These are phyloP conservation scores for Acrobasis suavella DNA, from an alignment of 2,888 invertebrate species.

Conservation along the genomic window DNA sequence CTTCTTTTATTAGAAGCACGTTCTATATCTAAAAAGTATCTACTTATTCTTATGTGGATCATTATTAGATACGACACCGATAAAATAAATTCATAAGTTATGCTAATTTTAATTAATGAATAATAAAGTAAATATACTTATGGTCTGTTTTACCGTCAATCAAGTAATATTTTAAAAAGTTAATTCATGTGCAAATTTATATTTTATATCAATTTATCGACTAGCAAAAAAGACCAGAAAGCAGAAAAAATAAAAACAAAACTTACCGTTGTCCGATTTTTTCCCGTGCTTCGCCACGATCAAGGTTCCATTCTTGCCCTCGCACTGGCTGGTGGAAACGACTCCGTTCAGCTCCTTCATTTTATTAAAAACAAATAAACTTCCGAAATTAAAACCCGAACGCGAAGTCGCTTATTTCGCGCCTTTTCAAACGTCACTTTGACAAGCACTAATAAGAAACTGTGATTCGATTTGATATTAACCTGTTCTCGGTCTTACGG, in stretches of 20 bases:
- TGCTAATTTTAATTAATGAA: no score
- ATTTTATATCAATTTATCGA: neutral
- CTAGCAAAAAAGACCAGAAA: neutral
- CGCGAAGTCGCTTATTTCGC: slow-evolving; percentile 48
- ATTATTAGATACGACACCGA: neutral
- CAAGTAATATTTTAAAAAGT: neutral
- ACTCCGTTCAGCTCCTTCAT: slow-evolving; percentile 70
- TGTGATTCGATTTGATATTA: slow-evolving; percentile 48
- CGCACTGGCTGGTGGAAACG: slow-evolving; percentile 54
- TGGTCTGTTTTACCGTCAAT: neutral
- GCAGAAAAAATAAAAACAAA: slow-evolving; percentile 18
- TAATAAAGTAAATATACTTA: no score
- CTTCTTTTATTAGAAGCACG: no score
- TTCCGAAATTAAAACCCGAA: slow-evolving; percentile 31
- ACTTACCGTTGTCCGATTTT: slow-evolving; percentile 63
- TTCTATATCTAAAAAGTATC: no score
- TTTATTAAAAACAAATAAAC: slow-evolving; percentile 30
- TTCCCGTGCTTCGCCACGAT: slow-evolving; percentile 64
- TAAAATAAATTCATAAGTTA: neutral
- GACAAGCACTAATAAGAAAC: slow-evolving; percentile 50
- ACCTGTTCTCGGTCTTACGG: slow-evolving; percentile 50
- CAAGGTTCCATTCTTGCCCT: slow-evolving; percentile 47
- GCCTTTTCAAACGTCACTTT: slow-evolving; percentile 74
- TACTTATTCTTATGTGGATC: neutral
- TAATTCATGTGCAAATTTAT: neutral